phyloP scores from a whole-genome alignment of 1,140 invertebrate species.

The Globodera rostochiensis region DNA sequence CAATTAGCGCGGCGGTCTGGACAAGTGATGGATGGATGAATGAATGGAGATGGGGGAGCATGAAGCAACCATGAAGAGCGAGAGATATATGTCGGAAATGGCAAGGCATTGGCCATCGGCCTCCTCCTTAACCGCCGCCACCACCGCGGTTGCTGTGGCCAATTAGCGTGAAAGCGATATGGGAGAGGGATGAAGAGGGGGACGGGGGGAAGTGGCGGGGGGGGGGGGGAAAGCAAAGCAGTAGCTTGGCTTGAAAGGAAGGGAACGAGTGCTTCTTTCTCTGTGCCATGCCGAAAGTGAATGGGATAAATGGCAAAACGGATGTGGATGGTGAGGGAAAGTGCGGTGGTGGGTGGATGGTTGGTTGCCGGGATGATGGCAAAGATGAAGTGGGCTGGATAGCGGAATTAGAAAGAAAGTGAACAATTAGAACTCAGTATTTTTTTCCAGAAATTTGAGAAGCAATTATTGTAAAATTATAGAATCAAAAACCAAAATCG shows the following conservation, averaged over 20 bases:
- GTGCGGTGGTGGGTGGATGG: background rate
- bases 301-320: slow-evolving; percentile 3
- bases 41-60: background rate
- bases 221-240: no score
- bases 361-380: background rate
- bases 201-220: background rate
- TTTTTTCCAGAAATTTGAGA: background rate
- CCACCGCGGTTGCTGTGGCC: background rate
- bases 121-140: background rate
- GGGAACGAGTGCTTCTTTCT: background rate
- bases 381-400: background rate
- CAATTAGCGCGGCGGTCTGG: background rate
- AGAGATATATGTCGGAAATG: background rate
- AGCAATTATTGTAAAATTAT: background rate
- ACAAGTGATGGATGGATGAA: background rate
- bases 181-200: background rate
- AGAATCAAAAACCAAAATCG: no score
- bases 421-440: background rate
- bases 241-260: background rate
- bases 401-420: background rate
- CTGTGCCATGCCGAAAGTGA: background rate
- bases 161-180: background rate
- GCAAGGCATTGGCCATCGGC: background rate
- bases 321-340: background rate
- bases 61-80: background rate